Percentiles rank a stretch among this genome's conserved stretches.
Conservation (phyloP, 1,140 invertebrate species). For the Diachasmimorpha longicaudata region DNA sequence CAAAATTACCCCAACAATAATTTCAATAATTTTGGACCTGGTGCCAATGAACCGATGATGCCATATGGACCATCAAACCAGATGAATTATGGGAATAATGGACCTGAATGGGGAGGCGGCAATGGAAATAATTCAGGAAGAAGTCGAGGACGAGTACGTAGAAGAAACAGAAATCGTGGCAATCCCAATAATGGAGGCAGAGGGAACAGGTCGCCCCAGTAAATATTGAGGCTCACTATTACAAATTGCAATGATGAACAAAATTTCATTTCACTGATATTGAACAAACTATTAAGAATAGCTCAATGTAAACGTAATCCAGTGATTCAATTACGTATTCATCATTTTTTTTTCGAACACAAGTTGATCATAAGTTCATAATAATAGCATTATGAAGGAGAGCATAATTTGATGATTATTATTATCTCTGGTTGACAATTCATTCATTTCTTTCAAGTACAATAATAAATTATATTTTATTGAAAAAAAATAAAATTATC, state of each 20-base stretch:
- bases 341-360: neutral
- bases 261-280: neutral
- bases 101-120: constrained; percentile 31
- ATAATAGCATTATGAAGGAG: neutral
- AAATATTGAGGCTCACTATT: neutral
- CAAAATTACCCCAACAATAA: constrained; percentile 38
- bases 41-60: constrained; percentile 46
- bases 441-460: neutral
- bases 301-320: neutral
- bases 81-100: constrained; percentile 34
- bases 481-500: neutral
- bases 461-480: neutral
- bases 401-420: neutral
- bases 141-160: constrained; percentile 44
- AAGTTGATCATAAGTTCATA: neutral
- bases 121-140: constrained; percentile 42
- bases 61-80: constrained; percentile 37
- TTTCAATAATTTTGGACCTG: constrained; percentile 45
- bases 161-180: constrained; percentile 50
- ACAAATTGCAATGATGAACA: neutral
- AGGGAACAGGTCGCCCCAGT: constrained; percentile 44
- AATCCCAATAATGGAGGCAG: constrained; percentile 11
- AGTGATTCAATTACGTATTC: neutral
- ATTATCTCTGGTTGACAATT: neutral
- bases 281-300: neutral